These are phyloP conservation scores for Helicoverpa assulta DNA, from an alignment of 2,888 invertebrate genomes.

Conservation along the genomic window DNA sequence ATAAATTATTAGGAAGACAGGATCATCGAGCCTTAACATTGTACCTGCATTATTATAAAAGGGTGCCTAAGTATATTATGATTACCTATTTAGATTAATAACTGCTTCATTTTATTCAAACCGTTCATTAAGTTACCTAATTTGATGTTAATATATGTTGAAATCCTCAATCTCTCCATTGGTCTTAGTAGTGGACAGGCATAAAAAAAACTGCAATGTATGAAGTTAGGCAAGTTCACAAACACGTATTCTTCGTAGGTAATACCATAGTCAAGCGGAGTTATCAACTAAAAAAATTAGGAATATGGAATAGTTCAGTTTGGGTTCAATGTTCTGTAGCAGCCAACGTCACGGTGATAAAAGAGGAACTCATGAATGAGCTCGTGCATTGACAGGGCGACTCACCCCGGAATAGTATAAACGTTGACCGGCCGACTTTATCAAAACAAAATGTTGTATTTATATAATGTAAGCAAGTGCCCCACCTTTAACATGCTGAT, in stretches of 20 bases:
- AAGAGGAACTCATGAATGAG: conserved; percentile 83
- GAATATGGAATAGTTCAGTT: conserved; percentile 86
- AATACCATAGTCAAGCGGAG: conserved; percentile 46
- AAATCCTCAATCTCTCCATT: no score
- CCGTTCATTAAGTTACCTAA: no score
- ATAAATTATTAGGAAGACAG: no score
- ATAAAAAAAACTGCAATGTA: not conserved
- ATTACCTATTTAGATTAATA: no score
- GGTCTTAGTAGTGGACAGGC: no score
- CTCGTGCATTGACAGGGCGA: conserved; percentile 84
- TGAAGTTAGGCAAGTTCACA: not conserved
- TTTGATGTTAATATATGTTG: no score
- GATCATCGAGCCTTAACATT: no score
- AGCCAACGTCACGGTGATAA: conserved; percentile 85
- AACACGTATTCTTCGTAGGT: conserved; percentile 21
- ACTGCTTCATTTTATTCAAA: no score
- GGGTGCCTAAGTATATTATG: no score
- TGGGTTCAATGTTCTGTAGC: conserved; percentile 86
- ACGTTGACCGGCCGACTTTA: conserved; percentile 58
- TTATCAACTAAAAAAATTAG: conserved; percentile 79
- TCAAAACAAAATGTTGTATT: conserved; percentile 58
- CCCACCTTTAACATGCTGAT: conserved; percentile 10
- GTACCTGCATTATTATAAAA: no score
- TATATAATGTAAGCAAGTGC: conserved; percentile 30
- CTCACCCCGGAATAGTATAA: conserved; percentile 79